phyloP scores from a whole-genome alignment of 2,797 vertebrate species.

The Hemitrygon akajei region DNA sequence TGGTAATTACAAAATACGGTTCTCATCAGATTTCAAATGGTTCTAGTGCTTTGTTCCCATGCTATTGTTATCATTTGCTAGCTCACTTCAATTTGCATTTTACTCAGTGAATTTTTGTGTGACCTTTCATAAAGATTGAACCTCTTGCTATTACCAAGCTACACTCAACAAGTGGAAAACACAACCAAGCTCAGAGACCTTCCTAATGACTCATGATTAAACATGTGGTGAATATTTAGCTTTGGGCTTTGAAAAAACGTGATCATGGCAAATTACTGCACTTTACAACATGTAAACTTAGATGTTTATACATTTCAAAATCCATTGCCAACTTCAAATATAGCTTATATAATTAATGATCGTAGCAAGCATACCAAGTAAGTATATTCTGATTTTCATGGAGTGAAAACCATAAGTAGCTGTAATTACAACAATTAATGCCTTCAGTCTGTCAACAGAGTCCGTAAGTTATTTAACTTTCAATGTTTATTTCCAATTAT shows the following conservation, averaged over 20 bases:
- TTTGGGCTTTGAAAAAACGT: not conserved
- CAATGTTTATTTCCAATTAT: no score
- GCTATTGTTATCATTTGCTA: not conserved
- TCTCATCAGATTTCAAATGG: not conserved
- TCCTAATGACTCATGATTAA: slow-evolving; percentile 12
- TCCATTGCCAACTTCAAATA: not conserved
- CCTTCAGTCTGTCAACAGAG: not conserved
- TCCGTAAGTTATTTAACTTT: no score
- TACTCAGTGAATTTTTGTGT: not conserved
- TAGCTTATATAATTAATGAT: not conserved
- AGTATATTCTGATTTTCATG: not conserved
- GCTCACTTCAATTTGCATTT: not conserved
- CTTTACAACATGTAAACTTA: slow-evolving; percentile 14
- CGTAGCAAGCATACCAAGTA: not conserved
- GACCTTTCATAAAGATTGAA: not conserved
- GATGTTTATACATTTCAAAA: not conserved
- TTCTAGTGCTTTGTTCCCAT: not conserved
- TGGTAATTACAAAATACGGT: not conserved
- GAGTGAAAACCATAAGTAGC: not conserved
- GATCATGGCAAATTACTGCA: slow-evolving; percentile 6
- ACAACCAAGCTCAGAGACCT: not conserved
- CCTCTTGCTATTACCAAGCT: slow-evolving; percentile 2
- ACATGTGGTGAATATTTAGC: not conserved
- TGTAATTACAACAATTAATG: not conserved
- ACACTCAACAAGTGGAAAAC: slow-evolving; percentile 1